A percentile compares a stretch with the other conserved stretches of the same genome.
phyloP scores from a whole-genome alignment of 2,113 vertebrate genomes.

The Heterotilapia buettikoferi region DNA sequence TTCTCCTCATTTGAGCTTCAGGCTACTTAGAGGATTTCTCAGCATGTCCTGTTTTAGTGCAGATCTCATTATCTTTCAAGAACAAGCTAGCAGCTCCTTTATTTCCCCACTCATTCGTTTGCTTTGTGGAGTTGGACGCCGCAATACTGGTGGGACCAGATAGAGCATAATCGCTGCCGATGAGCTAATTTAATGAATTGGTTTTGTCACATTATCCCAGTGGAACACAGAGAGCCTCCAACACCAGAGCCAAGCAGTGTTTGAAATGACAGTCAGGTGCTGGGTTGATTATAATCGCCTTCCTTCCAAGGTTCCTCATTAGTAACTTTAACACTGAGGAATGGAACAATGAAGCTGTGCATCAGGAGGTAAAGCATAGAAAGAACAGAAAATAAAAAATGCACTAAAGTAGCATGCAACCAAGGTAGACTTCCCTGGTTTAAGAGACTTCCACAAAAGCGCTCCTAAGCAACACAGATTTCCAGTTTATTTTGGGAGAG shows the following conservation, averaged over 20 bases:
- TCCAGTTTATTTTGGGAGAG: slow-evolving; percentile 4
- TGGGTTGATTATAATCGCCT: slow-evolving; percentile 61
- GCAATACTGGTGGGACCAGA: slow-evolving; percentile 53
- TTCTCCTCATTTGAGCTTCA: slow-evolving; percentile 52
- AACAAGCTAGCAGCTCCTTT: slow-evolving; percentile 53
- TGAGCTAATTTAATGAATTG: slow-evolving; percentile 86
- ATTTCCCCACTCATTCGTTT: slow-evolving; percentile 30
- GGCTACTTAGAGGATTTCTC: slow-evolving; percentile 58
- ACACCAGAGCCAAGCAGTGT: slow-evolving; percentile 46
- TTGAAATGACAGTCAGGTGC: slow-evolving; percentile 70
- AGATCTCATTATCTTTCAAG: slow-evolving; percentile 67
- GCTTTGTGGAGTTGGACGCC: slow-evolving; percentile 36
- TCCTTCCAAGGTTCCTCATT: slow-evolving; percentile 65
- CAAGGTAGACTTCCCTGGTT: not conserved
- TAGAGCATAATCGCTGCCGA: slow-evolving; percentile 73
- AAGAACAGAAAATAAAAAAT: slow-evolving; percentile 16
- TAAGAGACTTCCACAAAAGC: not conserved
- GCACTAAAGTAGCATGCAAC: slow-evolving; percentile 14
- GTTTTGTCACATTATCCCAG: slow-evolving; percentile 65
- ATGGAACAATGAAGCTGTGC: slow-evolving; percentile 38
- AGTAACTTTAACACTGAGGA: slow-evolving; percentile 51
- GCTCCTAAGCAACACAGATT: not conserved
- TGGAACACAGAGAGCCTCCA: slow-evolving; percentile 39
- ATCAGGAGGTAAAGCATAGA: not conserved
- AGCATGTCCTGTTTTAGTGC: slow-evolving; percentile 39